These are phyloP conservation scores for Polia nebulosa DNA, from an alignment of 2,888 invertebrate genomes.

Conservation along the genomic window DNA sequence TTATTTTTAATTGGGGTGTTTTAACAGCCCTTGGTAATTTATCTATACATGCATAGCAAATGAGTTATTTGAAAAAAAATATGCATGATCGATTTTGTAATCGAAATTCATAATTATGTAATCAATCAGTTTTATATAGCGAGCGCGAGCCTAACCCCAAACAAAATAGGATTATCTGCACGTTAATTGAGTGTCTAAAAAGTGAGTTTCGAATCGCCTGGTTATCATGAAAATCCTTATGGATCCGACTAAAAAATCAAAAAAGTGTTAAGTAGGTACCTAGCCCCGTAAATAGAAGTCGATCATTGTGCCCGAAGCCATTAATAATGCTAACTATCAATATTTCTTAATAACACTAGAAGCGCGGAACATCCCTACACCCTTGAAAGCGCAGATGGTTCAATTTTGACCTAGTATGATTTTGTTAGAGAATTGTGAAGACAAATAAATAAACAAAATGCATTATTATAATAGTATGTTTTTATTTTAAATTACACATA, in stretches of 20 bases:
- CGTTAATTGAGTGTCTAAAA: too few species aligned
- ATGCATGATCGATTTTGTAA: neutral
- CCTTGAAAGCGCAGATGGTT: too few species aligned
- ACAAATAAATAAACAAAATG: too few species aligned
- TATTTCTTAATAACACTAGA: too few species aligned
- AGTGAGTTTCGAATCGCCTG: too few species aligned
- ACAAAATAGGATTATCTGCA: neutral
- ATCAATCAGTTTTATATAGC: neutral
- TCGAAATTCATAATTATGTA: neutral
- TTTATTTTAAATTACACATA: too few species aligned
- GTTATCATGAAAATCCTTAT: neutral
- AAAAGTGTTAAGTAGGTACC: too few species aligned
- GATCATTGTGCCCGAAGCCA: neutral
- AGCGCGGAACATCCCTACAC: too few species aligned
- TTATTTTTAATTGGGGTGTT: conserved; percentile 9
- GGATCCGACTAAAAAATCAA: neutral
- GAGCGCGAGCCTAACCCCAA: neutral
- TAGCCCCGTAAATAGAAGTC: neutral
- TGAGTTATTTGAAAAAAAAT: neutral
- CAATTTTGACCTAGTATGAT: too few species aligned
- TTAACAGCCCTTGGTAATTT: neutral
- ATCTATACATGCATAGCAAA: neutral
- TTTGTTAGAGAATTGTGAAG: too few species aligned
- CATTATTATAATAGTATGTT: too few species aligned
- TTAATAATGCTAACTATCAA: neutral